Evolutionary conservation across 2,888 invertebrate genomes (phyloP).

Genomic region (Eupithecia insigniata): DNA sequence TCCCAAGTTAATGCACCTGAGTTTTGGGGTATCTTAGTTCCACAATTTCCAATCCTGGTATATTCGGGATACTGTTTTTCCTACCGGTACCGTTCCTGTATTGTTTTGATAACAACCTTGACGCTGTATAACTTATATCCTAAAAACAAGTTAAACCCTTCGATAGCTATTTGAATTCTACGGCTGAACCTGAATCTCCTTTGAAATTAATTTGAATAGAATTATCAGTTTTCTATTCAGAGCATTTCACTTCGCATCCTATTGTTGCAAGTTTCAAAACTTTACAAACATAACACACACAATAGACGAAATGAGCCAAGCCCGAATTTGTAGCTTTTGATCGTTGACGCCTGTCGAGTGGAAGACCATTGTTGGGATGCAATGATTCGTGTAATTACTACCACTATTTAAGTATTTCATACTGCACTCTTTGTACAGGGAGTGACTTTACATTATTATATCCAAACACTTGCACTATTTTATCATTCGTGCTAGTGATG

Average conservation of each 20-base stretch:
- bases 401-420: constrained; percentile 38
- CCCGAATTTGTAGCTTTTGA: constrained; percentile 41
- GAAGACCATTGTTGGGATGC: constrained; percentile 57
- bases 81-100: neutral
- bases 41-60: neutral
- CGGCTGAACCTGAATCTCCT: neutral
- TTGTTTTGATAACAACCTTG: neutral
- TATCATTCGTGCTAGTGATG: neutral
- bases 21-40: neutral
- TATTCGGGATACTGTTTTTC: neutral
- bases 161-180: neutral
- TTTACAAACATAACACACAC: constrained; percentile 27
- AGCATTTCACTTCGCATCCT: constrained; percentile 17
- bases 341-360: constrained; percentile 49
- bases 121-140: neutral
- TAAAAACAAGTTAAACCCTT: neutral
- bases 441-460: constrained; percentile 2
- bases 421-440: neutral
- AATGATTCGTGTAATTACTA: constrained; percentile 69
- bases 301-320: constrained; percentile 39
- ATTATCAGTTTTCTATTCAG: constrained; percentile 8
- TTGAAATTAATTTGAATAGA: neutral
- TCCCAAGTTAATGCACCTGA: neutral
- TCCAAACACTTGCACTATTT: neutral
- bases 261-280: constrained; percentile 36